A percentile compares a stretch with the other conserved stretches of the same genome.
Conservation (phyloP, 2,797 vertebrate genomes). For the Eulemur rubriventer region DNA sequence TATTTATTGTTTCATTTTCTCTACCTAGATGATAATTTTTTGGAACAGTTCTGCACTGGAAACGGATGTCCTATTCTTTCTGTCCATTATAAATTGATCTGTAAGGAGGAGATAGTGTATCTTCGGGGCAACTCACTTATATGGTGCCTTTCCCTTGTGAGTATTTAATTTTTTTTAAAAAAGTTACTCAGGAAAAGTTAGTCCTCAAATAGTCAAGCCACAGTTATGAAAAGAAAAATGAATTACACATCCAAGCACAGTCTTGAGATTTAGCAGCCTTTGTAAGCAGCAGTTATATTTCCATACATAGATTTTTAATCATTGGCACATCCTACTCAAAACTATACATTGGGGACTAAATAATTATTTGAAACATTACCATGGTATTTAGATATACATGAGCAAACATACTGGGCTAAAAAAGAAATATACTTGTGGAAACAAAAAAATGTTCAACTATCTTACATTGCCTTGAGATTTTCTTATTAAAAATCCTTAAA, state of each 20-base stretch:
- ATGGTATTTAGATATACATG: constrained; percentile 58
- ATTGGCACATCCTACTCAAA: constrained; percentile 74
- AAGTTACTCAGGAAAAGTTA: constrained; percentile 48
- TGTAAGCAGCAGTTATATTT: constrained; percentile 52
- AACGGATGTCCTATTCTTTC: neutral
- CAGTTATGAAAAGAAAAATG: constrained; percentile 71
- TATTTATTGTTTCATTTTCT: constrained; percentile 11
- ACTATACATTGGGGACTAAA: constrained; percentile 57
- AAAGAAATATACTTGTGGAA: constrained; percentile 51
- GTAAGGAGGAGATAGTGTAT: neutral
- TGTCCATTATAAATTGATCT: neutral
- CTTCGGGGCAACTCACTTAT: neutral
- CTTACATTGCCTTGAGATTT: constrained; percentile 45
- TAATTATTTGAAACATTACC: constrained; percentile 68
- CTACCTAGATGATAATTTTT: neutral
- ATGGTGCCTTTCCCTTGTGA: neutral
- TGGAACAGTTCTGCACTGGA: neutral
- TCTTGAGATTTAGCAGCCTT: constrained; percentile 57
- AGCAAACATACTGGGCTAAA: constrained; percentile 46
- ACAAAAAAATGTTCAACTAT: constrained; percentile 45
- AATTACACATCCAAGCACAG: constrained; percentile 44
- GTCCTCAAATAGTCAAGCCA: constrained; percentile 29
- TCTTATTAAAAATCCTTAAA: constrained; percentile 59
- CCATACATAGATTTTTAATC: constrained; percentile 72
- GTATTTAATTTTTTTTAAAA: neutral